A percentile compares a stretch with the other conserved stretches of the same genome.
Evolutionary conservation across 1,140 invertebrate genomes (phyloP).

Genomic region (Schmidtea mediterranea): DNA sequence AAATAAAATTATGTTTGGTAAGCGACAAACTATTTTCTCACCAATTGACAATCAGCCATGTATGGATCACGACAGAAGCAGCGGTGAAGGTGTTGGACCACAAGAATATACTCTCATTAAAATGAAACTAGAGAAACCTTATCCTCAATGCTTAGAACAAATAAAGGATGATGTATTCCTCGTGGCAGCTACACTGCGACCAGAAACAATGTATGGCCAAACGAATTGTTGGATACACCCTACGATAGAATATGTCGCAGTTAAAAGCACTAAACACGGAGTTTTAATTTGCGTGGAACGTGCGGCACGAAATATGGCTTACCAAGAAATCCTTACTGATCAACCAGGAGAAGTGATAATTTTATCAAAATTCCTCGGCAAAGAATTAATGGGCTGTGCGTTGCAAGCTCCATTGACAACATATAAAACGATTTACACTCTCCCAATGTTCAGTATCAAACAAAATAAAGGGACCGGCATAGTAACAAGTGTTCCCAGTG

Average conservation of each 20-base stretch:
- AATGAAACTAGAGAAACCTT: constrained; percentile 40
- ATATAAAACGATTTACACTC: constrained; percentile 55
- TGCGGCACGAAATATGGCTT: constrained; percentile 74
- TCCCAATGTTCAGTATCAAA: constrained; percentile 93
- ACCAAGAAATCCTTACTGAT: constrained; percentile 53
- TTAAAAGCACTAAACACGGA: constrained; percentile 33
- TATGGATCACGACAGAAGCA: constrained; percentile 90
- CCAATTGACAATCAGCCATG: constrained; percentile 87
- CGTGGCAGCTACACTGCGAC: constrained; percentile 80
- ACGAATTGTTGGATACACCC: constrained; percentile 95
- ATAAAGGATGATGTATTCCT: constrained; percentile 39
- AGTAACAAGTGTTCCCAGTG: constrained; percentile 88
- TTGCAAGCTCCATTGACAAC: constrained; percentile 53
- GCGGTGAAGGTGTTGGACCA: constrained; percentile 80
- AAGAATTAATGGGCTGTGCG: constrained; percentile 42
- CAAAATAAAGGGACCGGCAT: constrained; percentile 87
- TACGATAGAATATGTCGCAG: constrained; percentile 68
- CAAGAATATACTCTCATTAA: constrained; percentile 95
- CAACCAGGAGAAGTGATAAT: constrained; percentile 48
- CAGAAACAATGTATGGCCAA: constrained; percentile 99
- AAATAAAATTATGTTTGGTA: constrained; percentile 79
- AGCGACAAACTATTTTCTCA: constrained; percentile 84
- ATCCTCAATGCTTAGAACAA: background rate
- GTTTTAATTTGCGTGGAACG: constrained; percentile 60
- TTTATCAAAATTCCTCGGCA: constrained; percentile 33